Base-by-base conservation (phyloP, 2,888 invertebrate species). In the Romanomermis culicivorax region DNA sequence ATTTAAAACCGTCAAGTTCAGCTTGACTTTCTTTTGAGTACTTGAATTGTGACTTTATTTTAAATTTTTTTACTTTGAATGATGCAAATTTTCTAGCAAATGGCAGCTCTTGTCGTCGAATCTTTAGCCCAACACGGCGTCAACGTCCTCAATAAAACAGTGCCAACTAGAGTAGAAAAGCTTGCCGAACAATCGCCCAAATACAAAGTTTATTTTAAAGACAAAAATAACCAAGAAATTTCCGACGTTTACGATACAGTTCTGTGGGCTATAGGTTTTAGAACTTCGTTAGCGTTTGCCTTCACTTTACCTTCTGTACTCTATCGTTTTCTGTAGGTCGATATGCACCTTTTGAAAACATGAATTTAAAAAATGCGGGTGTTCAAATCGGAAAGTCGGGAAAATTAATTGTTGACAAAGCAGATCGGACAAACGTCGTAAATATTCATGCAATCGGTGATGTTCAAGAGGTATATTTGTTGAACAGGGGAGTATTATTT, bases 21-120 rank as follows among this genome's bases (percentile, higher is more conserved):
- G n/a, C n/a, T n/a, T n/a, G n/a, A n/a, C n/a, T n/a, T n/a, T n/a
- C n/a, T n/a, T n/a, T n/a, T n/a, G n/a, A n/a, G n/a, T n/a, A n/a
- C n/a, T n/a, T n/a, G n/a, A n/a, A n/a, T n/a, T n/a, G n/a, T 36
- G 7, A 36, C 17, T 36, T 17, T 17, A 36, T 36, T 17, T 36
- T 36, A 11, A 11, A 36, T 36, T 36, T 36, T 36, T 36, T 36
- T 7, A 11, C 11, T 17, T 36, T 36, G 17, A 36, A 36, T 7
- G 17, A 36, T 36, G 36, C 17, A 11, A 11, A 36, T 17, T n/a
- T n/a, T 36, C 11, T 36, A 36, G 36, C 36, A 77, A 61, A 76
- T 77, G 65, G 75, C 77, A 1, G 71, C 75, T 23, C 65, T 69
- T 62, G 69, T 77, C 54, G 75, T 75, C 1, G 65, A 64, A 1